phyloP scores from a whole-genome alignment of 2,797 vertebrate genomes.

The Ceryle rudis region DNA sequence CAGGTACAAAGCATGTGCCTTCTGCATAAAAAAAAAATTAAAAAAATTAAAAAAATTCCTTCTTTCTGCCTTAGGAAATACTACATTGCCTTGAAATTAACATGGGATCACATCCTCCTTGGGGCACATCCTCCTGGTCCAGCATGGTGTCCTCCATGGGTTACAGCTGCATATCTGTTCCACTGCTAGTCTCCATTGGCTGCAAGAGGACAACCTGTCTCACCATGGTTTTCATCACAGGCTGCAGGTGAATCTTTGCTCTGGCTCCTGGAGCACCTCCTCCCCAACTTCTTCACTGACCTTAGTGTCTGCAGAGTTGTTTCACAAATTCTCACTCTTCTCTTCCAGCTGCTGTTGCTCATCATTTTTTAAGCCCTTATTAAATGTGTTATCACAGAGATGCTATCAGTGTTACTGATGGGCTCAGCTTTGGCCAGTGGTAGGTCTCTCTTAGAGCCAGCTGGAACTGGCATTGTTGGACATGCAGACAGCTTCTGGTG shows the following conservation, averaged over 20 bases:
- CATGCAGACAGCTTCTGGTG: neutral
- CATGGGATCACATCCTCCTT: neutral
- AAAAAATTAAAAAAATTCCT: too few species aligned
- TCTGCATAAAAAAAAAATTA: neutral
- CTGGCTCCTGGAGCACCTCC: accelerated
- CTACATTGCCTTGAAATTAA: neutral
- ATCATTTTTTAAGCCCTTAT: neutral
- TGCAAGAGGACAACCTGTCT: neutral
- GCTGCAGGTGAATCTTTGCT: neutral
- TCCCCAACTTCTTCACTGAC: neutral
- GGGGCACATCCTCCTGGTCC: accelerated
- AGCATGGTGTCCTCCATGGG: accelerated
- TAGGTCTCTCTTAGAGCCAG: neutral
- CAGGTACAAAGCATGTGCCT: accelerated
- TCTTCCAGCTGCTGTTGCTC: neutral
- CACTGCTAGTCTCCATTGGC: accelerated
- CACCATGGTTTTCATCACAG: accelerated
- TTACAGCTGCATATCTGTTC: neutral
- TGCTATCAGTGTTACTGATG: accelerated
- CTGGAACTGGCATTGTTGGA: neutral
- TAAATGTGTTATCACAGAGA: neutral
- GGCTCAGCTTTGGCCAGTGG: neutral
- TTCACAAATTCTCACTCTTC: neutral
- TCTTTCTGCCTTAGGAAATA: neutral
- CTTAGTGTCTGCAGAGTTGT: neutral